Conservation (phyloP, 2,888 invertebrate genomes). For the Amphipoea lucens region DNA sequence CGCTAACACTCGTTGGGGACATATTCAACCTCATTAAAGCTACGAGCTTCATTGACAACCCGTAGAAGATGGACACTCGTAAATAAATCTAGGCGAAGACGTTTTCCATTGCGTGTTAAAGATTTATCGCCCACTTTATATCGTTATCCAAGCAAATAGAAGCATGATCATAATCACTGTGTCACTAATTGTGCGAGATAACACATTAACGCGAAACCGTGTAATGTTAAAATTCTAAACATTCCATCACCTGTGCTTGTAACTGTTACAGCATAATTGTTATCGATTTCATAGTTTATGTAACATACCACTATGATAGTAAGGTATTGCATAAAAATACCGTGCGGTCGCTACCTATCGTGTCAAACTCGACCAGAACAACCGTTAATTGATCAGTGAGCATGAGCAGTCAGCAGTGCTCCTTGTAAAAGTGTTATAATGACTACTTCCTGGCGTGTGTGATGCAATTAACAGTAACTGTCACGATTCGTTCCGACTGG, state of each 20-base stretch:
- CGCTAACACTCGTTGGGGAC: conserved; percentile 5
- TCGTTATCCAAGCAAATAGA: conserved; percentile 50
- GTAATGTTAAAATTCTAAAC: conserved; percentile 43
- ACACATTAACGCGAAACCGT: conserved; percentile 34
- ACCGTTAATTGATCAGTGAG: conserved; percentile 52
- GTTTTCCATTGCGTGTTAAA: conserved; percentile 47
- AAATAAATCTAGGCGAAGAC: conserved; percentile 28
- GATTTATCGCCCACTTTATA: conserved; percentile 46
- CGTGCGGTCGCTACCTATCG: conserved; percentile 71
- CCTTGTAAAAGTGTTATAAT: conserved; percentile 62
- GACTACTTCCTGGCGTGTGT: conserved; percentile 70
- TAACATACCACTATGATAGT: conserved; percentile 62
- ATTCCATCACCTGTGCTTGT: conserved; percentile 38
- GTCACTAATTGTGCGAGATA: conserved; percentile 58
- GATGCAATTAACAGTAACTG: conserved; percentile 68
- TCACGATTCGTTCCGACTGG: conserved; percentile 56
- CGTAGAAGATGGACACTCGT: conserved; percentile 9
- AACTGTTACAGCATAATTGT: conserved; percentile 62
- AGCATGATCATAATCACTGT: conserved; percentile 53
- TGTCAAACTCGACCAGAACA: conserved; percentile 72
- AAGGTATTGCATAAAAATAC: conserved; percentile 77
- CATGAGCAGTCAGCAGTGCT: conserved; percentile 49
- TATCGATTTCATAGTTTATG: conserved; percentile 68
- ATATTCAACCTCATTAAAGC: conserved; percentile 26
- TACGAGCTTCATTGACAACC: conserved; percentile 20